Evolutionary conservation across 2,888 invertebrate species (phyloP), one percentile per base, ranked within the genome.

Genomic region (Idaea straminata): DNA sequence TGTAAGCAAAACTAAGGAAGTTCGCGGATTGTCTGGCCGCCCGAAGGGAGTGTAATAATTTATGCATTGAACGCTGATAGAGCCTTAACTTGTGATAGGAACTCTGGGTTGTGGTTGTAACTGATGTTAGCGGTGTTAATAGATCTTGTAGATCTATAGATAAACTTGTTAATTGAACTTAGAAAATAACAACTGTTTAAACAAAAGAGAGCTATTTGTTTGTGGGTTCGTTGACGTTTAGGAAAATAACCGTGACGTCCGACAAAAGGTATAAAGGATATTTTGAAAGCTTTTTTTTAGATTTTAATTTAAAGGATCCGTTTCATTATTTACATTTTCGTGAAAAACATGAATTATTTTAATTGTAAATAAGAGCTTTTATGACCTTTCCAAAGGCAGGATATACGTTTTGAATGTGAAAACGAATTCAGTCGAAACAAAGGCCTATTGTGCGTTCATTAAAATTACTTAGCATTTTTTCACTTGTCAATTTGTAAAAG

Each of bases 41-140:
- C 73, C 69, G 63, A 61, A 69, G 70, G 61, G n/a, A 62, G 61
- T 62, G 64, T 34, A 68, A 74, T 78, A 73, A 69, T 77, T 74
- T 75, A 77, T 77, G 73, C 72, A 78, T 75, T 69, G 71, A 71
- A 72, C 69, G 73, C 74, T 74, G 71, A 70, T 64, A 66, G 65
- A 10, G 25, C 34, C 57, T 59, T 16, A 60, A 65, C 47, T 62
- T 59, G 35, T 16, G 16, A 35, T 35, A 47, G 61, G 61, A 57
- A 57, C 58, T 64, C 57, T 47, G 6, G 58, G 47, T 47, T 47
- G 47, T 47, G 47, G 47, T 47, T 47, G 10, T 47, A 47, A 47
- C 47, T 47, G 47, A 7, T 47, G 47, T 47, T 47, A 47, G 47
- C 47, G 47, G 47, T 47, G 47, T 5, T 47, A 47, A 47, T 47